A percentile compares a stretch with the other conserved stretches of the same genome.
Evolutionary conservation across 2,888 invertebrate species (phyloP).

Genomic region (Petrolisthes manimaculis): DNA sequence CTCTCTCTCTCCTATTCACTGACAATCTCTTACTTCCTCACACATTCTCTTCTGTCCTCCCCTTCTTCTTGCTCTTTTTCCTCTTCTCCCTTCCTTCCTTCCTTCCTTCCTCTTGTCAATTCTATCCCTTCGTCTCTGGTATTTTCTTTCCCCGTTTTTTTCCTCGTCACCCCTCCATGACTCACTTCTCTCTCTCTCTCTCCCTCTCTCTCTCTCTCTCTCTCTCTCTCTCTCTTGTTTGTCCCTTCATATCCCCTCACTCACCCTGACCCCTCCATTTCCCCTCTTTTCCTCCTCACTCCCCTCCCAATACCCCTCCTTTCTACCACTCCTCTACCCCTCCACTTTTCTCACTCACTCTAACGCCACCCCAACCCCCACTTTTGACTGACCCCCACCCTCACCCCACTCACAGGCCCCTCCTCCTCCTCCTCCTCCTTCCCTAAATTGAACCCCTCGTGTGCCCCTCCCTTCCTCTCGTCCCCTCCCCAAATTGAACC

Average conservation of each 20-base stretch:
- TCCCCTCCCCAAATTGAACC: background rate
- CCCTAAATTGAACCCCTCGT: background rate
- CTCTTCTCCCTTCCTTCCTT: background rate
- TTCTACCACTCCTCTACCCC: background rate
- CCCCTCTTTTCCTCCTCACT: background rate
- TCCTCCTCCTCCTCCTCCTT: too few species aligned
- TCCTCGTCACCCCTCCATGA: background rate
- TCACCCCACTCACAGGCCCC: background rate
- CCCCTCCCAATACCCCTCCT: background rate
- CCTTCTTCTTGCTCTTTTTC: background rate
- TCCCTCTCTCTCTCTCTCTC: background rate
- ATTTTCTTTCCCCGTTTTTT: background rate
- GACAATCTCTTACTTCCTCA: background rate
- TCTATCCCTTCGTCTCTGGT: too few species aligned
- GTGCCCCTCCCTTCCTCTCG: conserved; percentile 4
- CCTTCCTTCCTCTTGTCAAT: background rate
- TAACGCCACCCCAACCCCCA: too few species aligned
- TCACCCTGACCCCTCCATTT: background rate
- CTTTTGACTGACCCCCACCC: too few species aligned
- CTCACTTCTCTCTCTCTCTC: background rate
- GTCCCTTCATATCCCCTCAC: background rate
- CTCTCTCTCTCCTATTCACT: background rate
- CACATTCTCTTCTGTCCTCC: background rate
- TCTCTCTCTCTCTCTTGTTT: background rate
- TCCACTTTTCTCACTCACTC: too few species aligned